These are phyloP conservation scores for Philantomba maxwellii DNA, from an alignment of 2,113 vertebrate genomes.

Conservation along the genomic window DNA sequence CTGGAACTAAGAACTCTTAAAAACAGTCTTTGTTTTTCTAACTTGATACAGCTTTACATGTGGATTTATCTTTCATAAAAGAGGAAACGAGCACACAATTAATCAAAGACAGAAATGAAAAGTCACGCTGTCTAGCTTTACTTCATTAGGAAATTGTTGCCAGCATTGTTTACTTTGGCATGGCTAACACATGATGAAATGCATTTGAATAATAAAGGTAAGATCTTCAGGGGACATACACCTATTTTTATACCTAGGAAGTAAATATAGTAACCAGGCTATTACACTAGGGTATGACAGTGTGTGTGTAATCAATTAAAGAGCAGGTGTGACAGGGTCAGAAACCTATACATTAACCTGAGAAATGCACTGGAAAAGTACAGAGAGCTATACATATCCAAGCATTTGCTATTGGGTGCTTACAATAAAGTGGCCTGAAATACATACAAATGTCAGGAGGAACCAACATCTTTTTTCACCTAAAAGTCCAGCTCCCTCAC, in stretches of 20 bases:
- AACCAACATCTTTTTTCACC: background rate
- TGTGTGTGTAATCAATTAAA: background rate
- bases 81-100: conserved; percentile 72
- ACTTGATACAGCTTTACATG: conserved; percentile 55
- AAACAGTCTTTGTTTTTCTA: conserved; percentile 67
- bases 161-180: conserved; percentile 70
- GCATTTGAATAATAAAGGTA: conserved; percentile 72
- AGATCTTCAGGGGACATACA: conserved; percentile 5
- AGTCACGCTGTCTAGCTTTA: conserved; percentile 62
- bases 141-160: conserved; percentile 71
- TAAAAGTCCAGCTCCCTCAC: background rate
- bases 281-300: background rate
- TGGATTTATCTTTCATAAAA: conserved; percentile 73
- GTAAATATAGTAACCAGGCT: conserved; percentile 48
- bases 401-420: background rate
- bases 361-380: background rate
- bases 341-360: conserved; percentile 6
- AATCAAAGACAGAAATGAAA: conserved; percentile 76
- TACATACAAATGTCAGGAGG: background rate
- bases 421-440: background rate
- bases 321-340: background rate
- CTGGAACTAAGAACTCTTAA: conserved; percentile 44
- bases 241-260: conserved; percentile 63
- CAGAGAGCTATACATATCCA: background rate
- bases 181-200: conserved; percentile 61